A percentile compares a stretch with the other conserved stretches of the same genome.
phyloP scores from a whole-genome alignment of 2,888 invertebrate species.

The Abscondita cerata region DNA sequence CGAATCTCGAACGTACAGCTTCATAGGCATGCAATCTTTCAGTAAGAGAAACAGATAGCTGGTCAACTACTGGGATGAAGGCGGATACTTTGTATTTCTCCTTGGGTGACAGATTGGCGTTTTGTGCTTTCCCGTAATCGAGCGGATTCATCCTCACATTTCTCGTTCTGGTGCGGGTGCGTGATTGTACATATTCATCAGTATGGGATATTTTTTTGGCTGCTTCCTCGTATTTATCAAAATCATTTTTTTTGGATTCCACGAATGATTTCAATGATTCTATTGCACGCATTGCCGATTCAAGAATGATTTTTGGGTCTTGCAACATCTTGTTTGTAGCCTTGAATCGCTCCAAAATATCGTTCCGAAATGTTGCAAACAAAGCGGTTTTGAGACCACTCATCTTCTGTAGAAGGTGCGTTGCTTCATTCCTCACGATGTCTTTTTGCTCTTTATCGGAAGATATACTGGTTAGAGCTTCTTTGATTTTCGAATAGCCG shows the following conservation, averaged over 20 bases:
- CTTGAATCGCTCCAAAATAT: neutral
- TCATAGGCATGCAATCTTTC: conserved; percentile 20
- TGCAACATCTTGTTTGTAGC: neutral
- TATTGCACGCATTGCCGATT: conserved; percentile 38
- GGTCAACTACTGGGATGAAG: conserved; percentile 37
- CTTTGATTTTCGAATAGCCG: conserved; percentile 32
- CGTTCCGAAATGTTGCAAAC: neutral
- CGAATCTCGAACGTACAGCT: conserved; percentile 26
- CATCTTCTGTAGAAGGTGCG: neutral
- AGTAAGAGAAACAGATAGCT: conserved; percentile 31
- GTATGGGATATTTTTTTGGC: conserved; percentile 33
- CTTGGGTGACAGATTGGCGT: conserved; percentile 28
- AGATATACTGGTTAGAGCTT: conserved; percentile 34
- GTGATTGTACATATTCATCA: conserved; percentile 30
- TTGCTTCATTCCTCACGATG: neutral
- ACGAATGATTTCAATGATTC: conserved; percentile 41
- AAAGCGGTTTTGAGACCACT: neutral
- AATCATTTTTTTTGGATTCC: conserved; percentile 36
- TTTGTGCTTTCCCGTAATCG: conserved; percentile 36
- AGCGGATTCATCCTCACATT: conserved; percentile 37
- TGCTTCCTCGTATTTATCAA: conserved; percentile 40
- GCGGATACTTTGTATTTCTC: conserved; percentile 34
- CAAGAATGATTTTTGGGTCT: conserved; percentile 37
- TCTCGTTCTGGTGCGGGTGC: conserved; percentile 34
- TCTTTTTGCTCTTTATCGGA: conserved; percentile 25